These are phyloP conservation scores for Clivina fossor DNA, from an alignment of 2,888 invertebrate genomes.

Conservation along the genomic window DNA sequence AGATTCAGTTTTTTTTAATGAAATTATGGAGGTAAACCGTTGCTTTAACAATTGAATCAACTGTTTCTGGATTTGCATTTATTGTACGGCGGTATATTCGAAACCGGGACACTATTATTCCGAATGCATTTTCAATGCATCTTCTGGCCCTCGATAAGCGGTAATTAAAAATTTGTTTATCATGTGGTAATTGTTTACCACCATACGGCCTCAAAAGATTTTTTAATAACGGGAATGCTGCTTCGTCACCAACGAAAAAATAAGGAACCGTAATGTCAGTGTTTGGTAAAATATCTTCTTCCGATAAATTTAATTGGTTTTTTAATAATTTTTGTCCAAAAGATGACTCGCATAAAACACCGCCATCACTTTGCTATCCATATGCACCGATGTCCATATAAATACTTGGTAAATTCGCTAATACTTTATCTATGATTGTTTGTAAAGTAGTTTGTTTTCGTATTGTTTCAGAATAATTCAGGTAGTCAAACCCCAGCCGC, in stretches of 20 bases:
- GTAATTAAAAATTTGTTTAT: conserved; percentile 40
- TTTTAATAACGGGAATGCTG: conserved; percentile 39
- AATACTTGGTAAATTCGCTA: too few relatives aligned
- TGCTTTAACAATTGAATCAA: conserved; percentile 40
- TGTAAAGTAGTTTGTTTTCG: too few relatives aligned
- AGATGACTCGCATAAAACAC: conserved; percentile 29
- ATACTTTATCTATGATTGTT: too few relatives aligned
- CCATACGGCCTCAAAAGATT: conserved; percentile 35
- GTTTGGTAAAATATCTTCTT: conserved; percentile 38
- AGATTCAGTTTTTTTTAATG: neutral
- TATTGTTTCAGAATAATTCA: too few relatives aligned
- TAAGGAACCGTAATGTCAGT: conserved; percentile 39
- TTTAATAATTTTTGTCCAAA: conserved; percentile 34
- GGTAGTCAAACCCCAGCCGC: too few relatives aligned
- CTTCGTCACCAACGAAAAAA: conserved; percentile 43
- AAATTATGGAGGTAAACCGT: conserved; percentile 2
- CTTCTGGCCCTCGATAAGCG: conserved; percentile 36
- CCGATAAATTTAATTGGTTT: conserved; percentile 37
- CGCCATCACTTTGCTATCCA: conserved; percentile 40
- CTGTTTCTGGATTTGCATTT: conserved; percentile 39
- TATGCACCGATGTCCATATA: conserved; percentile 40
- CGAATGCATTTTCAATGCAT: conserved; percentile 17
- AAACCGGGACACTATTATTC: conserved; percentile 39
- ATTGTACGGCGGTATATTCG: conserved; percentile 37
- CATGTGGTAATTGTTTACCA: conserved; percentile 37